Percentiles rank a stretch among this genome's conserved stretches.
phyloP scores from a whole-genome alignment of 2,113 vertebrate species.

The Lophius piscatorius region DNA sequence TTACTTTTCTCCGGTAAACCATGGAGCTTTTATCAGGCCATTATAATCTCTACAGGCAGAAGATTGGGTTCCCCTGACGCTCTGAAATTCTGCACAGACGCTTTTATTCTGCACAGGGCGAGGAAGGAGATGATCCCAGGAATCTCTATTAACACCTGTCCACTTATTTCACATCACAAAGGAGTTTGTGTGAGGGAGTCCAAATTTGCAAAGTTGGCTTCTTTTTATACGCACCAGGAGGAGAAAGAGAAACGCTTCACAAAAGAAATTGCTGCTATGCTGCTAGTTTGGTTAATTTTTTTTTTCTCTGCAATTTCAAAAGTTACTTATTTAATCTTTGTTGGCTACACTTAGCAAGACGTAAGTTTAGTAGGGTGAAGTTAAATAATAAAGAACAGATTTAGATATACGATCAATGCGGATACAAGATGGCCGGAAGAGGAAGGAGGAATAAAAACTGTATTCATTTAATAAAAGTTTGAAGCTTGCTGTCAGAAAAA shows the following conservation, averaged over 20 bases:
- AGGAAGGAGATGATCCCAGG: conserved; percentile 55
- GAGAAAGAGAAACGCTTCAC: conserved; percentile 16
- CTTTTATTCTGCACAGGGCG: conserved; percentile 55
- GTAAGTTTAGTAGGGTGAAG: background rate
- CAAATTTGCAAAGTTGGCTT: conserved; percentile 42
- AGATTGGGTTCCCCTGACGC: conserved; percentile 61
- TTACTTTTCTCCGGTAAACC: conserved; percentile 39
- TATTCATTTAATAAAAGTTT: too few relatives aligned
- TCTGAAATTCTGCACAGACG: conserved; percentile 50
- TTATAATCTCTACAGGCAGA: conserved; percentile 40
- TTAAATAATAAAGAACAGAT: background rate
- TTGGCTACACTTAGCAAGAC: background rate
- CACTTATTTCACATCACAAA: conserved; percentile 62
- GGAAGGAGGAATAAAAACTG: too few relatives aligned
- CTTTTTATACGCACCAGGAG: conserved; percentile 17
- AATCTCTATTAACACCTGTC: conserved; percentile 71
- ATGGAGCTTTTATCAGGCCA: conserved; percentile 60
- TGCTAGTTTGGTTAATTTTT: background rate
- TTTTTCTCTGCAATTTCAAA: background rate
- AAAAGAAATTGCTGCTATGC: background rate
- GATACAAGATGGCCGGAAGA: too few relatives aligned
- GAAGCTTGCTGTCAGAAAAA: too few relatives aligned
- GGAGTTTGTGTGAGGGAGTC: conserved; percentile 38
- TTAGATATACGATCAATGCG: too few relatives aligned
- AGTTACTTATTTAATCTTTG: background rate